phyloP scores from a whole-genome alignment of 1,140 invertebrate genomes.

The Rhagoletis zephyria region DNA sequence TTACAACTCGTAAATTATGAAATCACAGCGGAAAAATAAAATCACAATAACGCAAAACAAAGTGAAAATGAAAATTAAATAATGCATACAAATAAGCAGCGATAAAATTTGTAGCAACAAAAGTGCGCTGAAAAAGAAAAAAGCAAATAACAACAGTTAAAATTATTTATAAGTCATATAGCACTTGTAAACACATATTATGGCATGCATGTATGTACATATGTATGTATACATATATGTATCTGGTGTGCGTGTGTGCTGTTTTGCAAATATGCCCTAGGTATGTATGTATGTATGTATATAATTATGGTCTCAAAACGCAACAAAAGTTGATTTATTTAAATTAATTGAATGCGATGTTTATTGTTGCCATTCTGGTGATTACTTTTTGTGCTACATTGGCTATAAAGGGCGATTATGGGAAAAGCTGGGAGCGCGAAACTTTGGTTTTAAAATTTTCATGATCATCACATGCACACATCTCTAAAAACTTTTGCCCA shows the following conservation, averaged over 20 bases:
- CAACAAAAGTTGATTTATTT: constrained; percentile 35
- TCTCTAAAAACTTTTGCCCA: not conserved
- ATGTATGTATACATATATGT: not conserved
- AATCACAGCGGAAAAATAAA: constrained; percentile 51
- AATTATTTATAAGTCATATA: constrained; percentile 34
- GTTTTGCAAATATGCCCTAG: no score
- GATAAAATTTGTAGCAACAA: not conserved
- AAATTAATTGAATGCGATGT: constrained; percentile 40
- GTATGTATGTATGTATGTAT: not conserved
- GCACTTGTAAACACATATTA: not conserved
- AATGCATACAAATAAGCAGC: constrained; percentile 16
- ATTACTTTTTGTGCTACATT: not conserved
- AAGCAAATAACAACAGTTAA: constrained; percentile 25
- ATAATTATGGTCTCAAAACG: not conserved
- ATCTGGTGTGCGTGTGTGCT: not conserved
- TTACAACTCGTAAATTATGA: constrained; percentile 52
- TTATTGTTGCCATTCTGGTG: constrained; percentile 30
- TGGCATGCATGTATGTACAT: no score
- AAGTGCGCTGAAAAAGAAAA: not conserved
- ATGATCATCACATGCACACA: no score
- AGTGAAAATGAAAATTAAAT: not conserved
- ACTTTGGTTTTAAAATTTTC: not conserved
- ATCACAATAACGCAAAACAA: not conserved
- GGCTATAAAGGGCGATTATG: not conserved
- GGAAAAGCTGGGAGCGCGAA: not conserved